Evolutionary conservation across 2,113 vertebrate genomes (phyloP).

Genomic region (Oreochromis aureus): DNA sequence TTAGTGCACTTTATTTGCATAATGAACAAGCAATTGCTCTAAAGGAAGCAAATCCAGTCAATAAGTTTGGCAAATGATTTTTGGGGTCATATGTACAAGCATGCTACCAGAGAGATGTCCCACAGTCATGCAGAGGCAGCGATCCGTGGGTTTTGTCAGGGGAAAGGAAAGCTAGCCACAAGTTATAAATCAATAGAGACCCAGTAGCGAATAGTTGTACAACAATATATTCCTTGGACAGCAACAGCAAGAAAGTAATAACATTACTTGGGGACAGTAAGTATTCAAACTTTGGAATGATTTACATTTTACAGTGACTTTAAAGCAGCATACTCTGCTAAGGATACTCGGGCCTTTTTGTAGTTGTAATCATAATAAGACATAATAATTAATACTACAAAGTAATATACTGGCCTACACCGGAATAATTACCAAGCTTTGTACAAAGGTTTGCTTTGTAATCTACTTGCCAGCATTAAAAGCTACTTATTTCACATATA

Average conservation of each 20-base stretch:
- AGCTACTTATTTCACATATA: slow-evolving; percentile 27
- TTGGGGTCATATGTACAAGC: not conserved
- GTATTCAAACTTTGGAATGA: slow-evolving; percentile 46
- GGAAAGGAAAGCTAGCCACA: not conserved
- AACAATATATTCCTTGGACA: slow-evolving; percentile 15
- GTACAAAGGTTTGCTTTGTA: not conserved
- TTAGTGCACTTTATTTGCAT: slow-evolving; percentile 65
- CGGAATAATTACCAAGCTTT: slow-evolving; percentile 11
- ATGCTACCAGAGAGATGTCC: slow-evolving; percentile 1
- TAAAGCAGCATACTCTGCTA: slow-evolving; percentile 42
- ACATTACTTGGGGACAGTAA: slow-evolving; percentile 4
- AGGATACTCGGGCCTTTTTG: slow-evolving; percentile 4
- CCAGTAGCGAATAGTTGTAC: slow-evolving; percentile 1
- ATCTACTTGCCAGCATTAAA: slow-evolving; percentile 21
- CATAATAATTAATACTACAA: slow-evolving; percentile 32
- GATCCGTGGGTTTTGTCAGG: slow-evolving; percentile 12
- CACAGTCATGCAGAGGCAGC: not conserved
- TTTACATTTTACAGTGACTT: slow-evolving; percentile 57
- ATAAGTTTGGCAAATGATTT: slow-evolving; percentile 59
- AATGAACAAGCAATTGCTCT: slow-evolving; percentile 66
- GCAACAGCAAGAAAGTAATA: slow-evolving; percentile 28
- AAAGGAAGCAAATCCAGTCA: slow-evolving; percentile 49
- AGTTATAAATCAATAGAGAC: slow-evolving; percentile 20
- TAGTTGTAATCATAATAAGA: slow-evolving; percentile 25
- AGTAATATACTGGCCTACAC: slow-evolving; percentile 16